Evolutionary conservation across 2,113 vertebrate genomes (phyloP), one percentile per base, ranked within the genome.

Genomic region (Daubentonia madagascariensis): DNA sequence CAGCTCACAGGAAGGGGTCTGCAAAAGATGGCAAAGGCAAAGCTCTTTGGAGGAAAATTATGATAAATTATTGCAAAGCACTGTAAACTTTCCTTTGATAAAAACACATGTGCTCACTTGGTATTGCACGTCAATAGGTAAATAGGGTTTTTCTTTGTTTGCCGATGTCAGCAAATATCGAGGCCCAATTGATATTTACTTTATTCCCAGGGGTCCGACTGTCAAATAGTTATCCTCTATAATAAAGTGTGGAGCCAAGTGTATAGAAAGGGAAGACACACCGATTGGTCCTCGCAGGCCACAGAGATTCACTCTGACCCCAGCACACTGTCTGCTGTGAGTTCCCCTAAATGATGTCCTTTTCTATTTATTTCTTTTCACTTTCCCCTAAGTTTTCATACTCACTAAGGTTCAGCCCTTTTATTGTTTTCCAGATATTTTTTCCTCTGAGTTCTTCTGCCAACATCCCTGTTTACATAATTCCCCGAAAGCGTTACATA

Each of bases 71-170:
- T 10, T 25, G n/a, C 37, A 37, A 76, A n/a, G 48, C 37, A 3
- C 61, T n/a, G 1, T 18, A 16, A 13, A 32, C 40, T 57, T 73
- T 13, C 3, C 5, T 52, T 89, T 35, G 57, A 22, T 5, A 11
- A 16, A 40, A 43, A 48, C 35, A 16, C 0, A 5, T 5, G 0
- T 0, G 30, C 61, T 45, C 11, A 3, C 0, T 0, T 12, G 35
- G 18, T 45, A 1, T 63, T 10, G 20, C n/a, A 1, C 22, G 20
- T 73, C 12, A 16, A 0, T 6, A 30, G n/a, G 78, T 52, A 83
- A 78, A 35, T 2, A 9, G 40, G 81, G 14, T 6, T 76, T 52
- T 70, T 25, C 79, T 70, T 76, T 92, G 72, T 86, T 57, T 37
- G 50, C 35, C 8, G 4, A 10, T 13, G 25, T 50, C 85, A 75